phyloP scores from a whole-genome alignment of 2,888 invertebrate species.

The Syrphus vitripennis region DNA sequence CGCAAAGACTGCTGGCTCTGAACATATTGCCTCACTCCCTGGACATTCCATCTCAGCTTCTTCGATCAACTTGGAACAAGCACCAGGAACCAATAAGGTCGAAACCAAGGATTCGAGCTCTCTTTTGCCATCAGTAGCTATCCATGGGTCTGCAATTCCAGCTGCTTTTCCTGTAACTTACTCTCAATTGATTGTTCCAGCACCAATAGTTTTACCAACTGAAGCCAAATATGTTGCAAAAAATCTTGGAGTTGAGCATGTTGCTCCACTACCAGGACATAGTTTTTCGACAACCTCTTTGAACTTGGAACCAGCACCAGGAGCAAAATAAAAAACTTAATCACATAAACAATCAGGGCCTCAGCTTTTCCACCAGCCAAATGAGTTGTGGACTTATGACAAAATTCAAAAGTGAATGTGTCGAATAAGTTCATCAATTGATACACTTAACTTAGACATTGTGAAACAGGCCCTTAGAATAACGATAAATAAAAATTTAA shows the following conservation, averaged over 20 bases:
- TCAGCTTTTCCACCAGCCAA: too few species aligned
- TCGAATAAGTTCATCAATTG: too few species aligned
- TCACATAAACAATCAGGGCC: too few species aligned
- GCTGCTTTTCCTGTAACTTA: not conserved
- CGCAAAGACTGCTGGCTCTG: not conserved
- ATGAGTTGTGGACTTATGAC: too few species aligned
- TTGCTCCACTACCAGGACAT: constrained; percentile 13
- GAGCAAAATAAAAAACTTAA: constrained; percentile 1
- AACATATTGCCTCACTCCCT: constrained; percentile 5
- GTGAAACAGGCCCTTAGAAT: too few species aligned
- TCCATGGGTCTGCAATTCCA: not conserved
- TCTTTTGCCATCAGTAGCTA: not conserved
- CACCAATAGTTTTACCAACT: not conserved
- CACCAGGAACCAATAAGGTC: not conserved
- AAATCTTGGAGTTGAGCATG: constrained; percentile 1
- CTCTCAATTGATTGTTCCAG: not conserved
- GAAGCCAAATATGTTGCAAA: not conserved
- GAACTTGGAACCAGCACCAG: constrained; percentile 8
- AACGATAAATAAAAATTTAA: too few species aligned
- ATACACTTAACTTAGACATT: too few species aligned
- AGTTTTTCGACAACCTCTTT: not conserved
- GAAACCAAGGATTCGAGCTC: not conserved
- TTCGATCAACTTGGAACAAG: constrained; percentile 13
- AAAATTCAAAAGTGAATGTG: too few species aligned
- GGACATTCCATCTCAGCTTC: not conserved